Evolutionary conservation across 1,140 invertebrate species (phyloP), one percentile per base, ranked within the genome.

Genomic region (Drosophila biarmipes): DNA sequence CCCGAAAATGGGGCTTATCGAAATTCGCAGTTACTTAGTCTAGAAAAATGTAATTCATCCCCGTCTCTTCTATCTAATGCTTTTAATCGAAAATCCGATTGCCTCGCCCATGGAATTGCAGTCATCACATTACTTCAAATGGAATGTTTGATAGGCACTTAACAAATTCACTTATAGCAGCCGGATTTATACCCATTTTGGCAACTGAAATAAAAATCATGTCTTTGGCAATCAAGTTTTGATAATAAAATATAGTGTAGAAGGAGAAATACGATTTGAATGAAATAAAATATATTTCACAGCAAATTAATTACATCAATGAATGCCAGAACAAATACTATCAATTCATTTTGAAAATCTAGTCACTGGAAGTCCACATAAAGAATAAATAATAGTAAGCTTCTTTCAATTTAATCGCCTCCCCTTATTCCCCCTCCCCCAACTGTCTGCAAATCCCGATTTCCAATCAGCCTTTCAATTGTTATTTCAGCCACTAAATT

Each of bases 401-500:
- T 46, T 8, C 21, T 37, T 37, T 58, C 11, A 35, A 57, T 35
- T 58, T 45, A 45, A 45, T 45, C 5, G 12, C 15, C n/a, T 31
- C 29, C 21, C 15, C 19, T 12, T 24, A n/a, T 31, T 15, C 3
- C 19, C 45, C 15, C 27, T 37, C 29, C 10, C n/a, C 17, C n/a
- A 31, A 19, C 57, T 40, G 57, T 51, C 34, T 27, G 11, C 4
- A 73, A 73, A 73, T 62, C 69, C 69, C 56, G 21, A 52, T 48
- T 73, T 53, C 56, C 57, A 54, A 62, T 73, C 68, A 73, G 69
- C 17, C 35, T 40, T 62, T 73, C 46, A 54, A 64, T 74, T 74
- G 72, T 74, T 74, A 64, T 74, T 74, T 74, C 45, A 74, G 71
- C 59, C 68, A 74, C 72, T 64, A 74, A 74, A 74, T 52, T 63